Evolutionary conservation across 2,113 vertebrate species (phyloP).

Genomic region (Capreolus pygargus): DNA sequence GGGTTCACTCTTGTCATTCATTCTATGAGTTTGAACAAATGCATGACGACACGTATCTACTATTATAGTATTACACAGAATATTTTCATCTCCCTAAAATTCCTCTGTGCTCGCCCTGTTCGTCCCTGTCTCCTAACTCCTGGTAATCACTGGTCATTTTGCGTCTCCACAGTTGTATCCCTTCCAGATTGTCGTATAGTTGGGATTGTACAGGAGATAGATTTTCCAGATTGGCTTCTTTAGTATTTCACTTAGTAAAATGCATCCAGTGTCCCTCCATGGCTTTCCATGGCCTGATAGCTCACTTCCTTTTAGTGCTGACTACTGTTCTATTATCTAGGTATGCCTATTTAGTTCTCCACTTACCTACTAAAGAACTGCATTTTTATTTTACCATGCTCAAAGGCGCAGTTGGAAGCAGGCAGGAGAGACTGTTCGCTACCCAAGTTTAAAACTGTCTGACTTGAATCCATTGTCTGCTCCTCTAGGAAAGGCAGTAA

Average conservation of each 20-base stretch:
- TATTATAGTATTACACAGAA: rapidly evolving
- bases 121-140: neutral
- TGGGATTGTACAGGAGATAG: too few species aligned
- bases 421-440: neutral
- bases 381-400: neutral
- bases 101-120: neutral
- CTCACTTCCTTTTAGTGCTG: neutral
- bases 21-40: neutral
- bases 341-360: neutral
- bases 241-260: neutral
- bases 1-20: rapidly evolving
- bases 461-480: neutral
- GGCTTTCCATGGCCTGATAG: neutral
- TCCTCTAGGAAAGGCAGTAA: neutral
- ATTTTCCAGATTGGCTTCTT: neutral
- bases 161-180: neutral
- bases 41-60: rapidly evolving
- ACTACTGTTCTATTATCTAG: neutral
- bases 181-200: neutral
- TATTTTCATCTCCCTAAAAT: neutral
- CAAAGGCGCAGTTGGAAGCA: neutral
- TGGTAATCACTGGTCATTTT: too few species aligned
- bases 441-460: too few species aligned
- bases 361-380: neutral
- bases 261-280: neutral